A percentile compares a stretch with the other conserved stretches of the same genome.
Conservation (phyloP, 1,140 invertebrate genomes). For the Pemphigus obesinymphae region DNA sequence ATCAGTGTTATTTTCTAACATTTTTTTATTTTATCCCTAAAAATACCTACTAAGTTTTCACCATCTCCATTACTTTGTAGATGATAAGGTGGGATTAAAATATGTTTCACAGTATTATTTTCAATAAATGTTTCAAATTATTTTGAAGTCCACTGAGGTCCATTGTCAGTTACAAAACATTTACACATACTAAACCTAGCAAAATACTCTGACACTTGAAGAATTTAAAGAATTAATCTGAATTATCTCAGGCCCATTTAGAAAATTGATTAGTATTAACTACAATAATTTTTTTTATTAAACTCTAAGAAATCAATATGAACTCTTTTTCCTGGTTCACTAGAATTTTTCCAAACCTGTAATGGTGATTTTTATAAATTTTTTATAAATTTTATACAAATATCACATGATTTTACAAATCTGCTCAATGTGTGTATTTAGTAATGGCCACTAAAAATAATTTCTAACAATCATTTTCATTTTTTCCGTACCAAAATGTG, state of each 20-base stretch:
- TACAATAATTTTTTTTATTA: constrained; percentile 49
- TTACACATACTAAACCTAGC: constrained; percentile 45
- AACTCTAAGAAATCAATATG: constrained; percentile 53
- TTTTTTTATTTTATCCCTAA: neutral
- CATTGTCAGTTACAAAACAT: constrained; percentile 48
- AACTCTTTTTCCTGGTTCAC: constrained; percentile 42
- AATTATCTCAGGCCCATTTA: too few relatives aligned
- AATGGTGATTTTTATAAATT: neutral
- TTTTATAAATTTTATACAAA: constrained; percentile 26
- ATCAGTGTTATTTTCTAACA: neutral
- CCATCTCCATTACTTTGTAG: constrained; percentile 48
- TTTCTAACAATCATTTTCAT: constrained; percentile 53
- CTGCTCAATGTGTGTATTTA: constrained; percentile 53
- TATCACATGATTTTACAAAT: constrained; percentile 37
- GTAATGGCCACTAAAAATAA: constrained; percentile 53
- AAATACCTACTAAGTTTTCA: constrained; percentile 42
- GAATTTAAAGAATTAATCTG: too few relatives aligned
- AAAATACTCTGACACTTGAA: too few relatives aligned
- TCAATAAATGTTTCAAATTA: constrained; percentile 48
- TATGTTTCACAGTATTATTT: constrained; percentile 46
- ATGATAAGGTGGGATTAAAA: constrained; percentile 43
- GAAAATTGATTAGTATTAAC: constrained; percentile 52
- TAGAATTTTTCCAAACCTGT: constrained; percentile 37
- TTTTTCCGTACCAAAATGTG: constrained; percentile 52
- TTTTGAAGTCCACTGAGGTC: constrained; percentile 46